Conservation (phyloP, 2,797 vertebrate species). For the Vespertilio murinus region DNA sequence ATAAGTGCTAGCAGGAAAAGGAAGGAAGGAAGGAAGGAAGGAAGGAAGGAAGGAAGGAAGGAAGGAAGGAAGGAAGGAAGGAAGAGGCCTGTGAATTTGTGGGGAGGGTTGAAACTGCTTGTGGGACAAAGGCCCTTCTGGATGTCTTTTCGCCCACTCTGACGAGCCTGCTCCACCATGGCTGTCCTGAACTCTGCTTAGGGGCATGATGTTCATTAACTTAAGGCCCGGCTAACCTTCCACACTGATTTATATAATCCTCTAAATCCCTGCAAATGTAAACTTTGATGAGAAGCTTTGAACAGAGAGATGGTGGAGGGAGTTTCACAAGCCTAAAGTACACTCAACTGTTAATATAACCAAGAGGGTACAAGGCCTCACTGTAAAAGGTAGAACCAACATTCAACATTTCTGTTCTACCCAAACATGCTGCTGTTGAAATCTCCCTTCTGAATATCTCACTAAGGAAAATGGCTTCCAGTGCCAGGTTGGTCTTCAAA, state of each 20-base stretch:
- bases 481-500: not conserved
- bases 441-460: not conserved
- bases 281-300: slow-evolving; percentile 38
- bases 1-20: not conserved
- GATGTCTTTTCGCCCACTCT: not conserved
- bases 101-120: not conserved
- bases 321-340: not conserved
- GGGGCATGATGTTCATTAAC: slow-evolving; percentile 7
- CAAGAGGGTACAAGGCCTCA: not conserved
- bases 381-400: not conserved
- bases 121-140: not conserved
- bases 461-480: not conserved
- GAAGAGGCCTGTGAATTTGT: not conserved
- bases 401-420: not conserved
- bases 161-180: not conserved
- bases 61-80: not conserved
- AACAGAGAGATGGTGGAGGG: not conserved
- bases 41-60: too few relatives aligned
- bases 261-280: slow-evolving; percentile 31
- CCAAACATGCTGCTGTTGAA: not conserved
- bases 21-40: too few relatives aligned
- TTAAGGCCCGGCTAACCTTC: not conserved
- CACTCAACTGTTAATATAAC: not conserved
- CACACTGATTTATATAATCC: slow-evolving; percentile 5
- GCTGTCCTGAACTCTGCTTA: not conserved